Base-by-base conservation (phyloP, 2,113 vertebrate genomes). In the Diphyllodes magnificus region DNA sequence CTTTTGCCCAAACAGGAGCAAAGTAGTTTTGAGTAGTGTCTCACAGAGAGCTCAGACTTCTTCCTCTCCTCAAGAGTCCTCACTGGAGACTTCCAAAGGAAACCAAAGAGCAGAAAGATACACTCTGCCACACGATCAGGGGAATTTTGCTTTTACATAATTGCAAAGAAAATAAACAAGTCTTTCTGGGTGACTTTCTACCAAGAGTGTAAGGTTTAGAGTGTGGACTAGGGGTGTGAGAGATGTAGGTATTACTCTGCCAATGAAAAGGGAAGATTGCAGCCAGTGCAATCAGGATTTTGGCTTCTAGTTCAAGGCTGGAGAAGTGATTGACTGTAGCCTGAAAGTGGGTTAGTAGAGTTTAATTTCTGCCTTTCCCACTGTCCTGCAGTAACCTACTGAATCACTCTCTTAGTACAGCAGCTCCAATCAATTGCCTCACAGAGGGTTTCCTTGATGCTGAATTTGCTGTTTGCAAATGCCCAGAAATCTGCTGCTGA, bases 341-440 rank as follows among this genome's bases (percentile, higher is more conserved):
- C 73, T 90, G 59, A 44, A 93, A 79, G 35, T 49, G n/a, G 27
- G 44, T 70, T 75, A 77, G 44, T 75, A 63, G 73, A 80, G 42
- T 87, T 92, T 82, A 82, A 85, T 91, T 94, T 86, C 82, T 91
- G 65, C 65, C 44, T 93, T 84, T 79, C 30, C 28, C 42, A 24
- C 51, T 85, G 84, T 63, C 54, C 66, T 82, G 40, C 50, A 91
- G n/a, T 69, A 86, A 60, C 16, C 54, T 79, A 45, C 40, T 39
- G 66, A 90, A 69, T 71, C 65, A 61, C 37, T 45, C 20, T 72
- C 20, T 77, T 47, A 61, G 63, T 50, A 85, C 33, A 85, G 35
- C 35, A 82, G 18, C 39, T 76, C 33, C 18, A 68, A 56, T 61
- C 73, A 39, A 33, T 59, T 93, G 30, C 82, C 51, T 86, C 35